phyloP scores from a whole-genome alignment of 2,888 invertebrate genomes.

The Tenthredo livida region DNA sequence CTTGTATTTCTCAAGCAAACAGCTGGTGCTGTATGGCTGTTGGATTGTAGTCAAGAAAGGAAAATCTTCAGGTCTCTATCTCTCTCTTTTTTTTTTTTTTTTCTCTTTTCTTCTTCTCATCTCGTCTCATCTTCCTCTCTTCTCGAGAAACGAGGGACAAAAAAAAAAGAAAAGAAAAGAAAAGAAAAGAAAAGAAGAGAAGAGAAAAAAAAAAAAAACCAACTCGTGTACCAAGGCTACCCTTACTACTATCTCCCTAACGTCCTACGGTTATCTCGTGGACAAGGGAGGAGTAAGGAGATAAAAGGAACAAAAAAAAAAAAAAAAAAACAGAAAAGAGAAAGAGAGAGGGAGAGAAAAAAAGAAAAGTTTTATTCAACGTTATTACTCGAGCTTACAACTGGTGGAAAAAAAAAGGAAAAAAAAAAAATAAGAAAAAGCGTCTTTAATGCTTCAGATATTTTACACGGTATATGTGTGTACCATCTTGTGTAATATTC shows the following conservation, averaged over 20 bases:
- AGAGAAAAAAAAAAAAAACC: not conserved
- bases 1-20: slow-evolving; percentile 3
- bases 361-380: not conserved
- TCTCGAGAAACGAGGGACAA: not conserved
- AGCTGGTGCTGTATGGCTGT: not conserved
- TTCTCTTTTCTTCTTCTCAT: not conserved
- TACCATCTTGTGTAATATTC: not conserved
- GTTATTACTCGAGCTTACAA: slow-evolving; percentile 36
- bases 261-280: not conserved
- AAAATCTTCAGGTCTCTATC: not conserved
- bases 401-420: not conserved
- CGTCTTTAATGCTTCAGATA: slow-evolving; percentile 28
- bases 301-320: not conserved
- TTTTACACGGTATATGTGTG: not conserved
- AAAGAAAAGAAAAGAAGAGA: not conserved
- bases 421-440: not conserved
- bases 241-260: slow-evolving; percentile 3
- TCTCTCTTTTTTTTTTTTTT: not conserved
- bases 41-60: slow-evolving; percentile 3
- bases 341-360: too few relatives aligned
- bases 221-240: not conserved
- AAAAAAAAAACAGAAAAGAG: too few relatives aligned
- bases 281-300: not conserved
- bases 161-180: not conserved
- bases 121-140: not conserved